Conservation (phyloP, 2,113 vertebrate species). For the Hydrolagus affinis region DNA sequence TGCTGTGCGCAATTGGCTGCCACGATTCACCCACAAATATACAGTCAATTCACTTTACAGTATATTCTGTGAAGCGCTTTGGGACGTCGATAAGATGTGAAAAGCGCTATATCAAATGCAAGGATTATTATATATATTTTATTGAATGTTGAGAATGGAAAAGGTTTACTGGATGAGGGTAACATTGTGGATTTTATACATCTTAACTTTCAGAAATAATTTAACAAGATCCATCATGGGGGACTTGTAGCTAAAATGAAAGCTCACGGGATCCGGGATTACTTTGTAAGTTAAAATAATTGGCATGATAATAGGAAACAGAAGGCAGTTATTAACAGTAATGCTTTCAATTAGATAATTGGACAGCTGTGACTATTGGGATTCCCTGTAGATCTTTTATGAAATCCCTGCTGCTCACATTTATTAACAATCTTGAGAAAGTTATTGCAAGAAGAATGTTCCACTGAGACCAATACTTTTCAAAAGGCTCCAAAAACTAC, state of each 20-base stretch:
- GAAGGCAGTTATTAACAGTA: not conserved
- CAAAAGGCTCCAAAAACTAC: too few relatives aligned
- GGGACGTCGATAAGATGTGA: too few relatives aligned
- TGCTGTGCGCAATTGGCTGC: too few relatives aligned
- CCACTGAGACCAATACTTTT: too few relatives aligned
- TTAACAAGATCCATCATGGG: not conserved
- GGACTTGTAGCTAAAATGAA: not conserved
- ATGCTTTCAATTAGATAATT: not conserved
- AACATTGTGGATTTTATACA: not conserved
- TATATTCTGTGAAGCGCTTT: too few relatives aligned
- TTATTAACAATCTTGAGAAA: not conserved
- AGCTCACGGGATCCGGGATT: not conserved
- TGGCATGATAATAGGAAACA: slow-evolving; percentile 4
- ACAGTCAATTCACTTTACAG: too few relatives aligned
- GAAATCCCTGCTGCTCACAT: not conserved
- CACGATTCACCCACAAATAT: too few relatives aligned
- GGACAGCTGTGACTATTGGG: not conserved
- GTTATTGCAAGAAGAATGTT: not conserved
- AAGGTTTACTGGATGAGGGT: not conserved
- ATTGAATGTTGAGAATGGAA: not conserved
- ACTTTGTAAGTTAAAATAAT: not conserved
- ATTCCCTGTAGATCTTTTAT: not conserved
- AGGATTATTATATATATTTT: too few relatives aligned
- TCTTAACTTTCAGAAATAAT: not conserved
- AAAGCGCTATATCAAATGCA: too few relatives aligned